A percentile compares a stretch with the other conserved stretches of the same genome.
Conservation (phyloP, 2,797 vertebrate genomes). For the Parauchenoglanis ngamensis region DNA sequence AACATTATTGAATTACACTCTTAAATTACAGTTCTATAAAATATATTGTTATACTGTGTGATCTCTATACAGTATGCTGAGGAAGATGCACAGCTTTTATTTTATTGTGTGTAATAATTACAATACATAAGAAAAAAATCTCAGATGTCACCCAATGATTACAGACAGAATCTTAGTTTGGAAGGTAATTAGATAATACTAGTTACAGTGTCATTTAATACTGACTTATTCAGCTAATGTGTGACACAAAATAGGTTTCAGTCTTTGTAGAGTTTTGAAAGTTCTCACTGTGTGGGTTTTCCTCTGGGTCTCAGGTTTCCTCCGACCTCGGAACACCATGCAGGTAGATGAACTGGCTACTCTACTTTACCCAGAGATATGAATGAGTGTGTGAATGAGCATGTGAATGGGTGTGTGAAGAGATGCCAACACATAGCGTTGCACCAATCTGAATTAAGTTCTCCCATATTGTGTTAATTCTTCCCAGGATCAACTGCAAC, state of each 20-base stretch:
- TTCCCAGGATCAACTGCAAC: too few relatives aligned
- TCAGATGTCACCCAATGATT: neutral
- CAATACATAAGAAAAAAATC: neutral
- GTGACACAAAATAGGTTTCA: neutral
- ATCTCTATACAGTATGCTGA: neutral
- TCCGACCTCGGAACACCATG: too few relatives aligned
- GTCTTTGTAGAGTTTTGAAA: neutral
- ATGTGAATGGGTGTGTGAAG: too few relatives aligned
- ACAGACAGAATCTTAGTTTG: neutral
- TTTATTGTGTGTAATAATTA: neutral
- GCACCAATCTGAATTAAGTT: too few relatives aligned
- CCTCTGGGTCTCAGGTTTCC: too few relatives aligned
- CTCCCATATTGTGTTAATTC: too few relatives aligned
- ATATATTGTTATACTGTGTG: neutral
- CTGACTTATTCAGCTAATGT: neutral
- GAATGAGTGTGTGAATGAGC: too few relatives aligned
- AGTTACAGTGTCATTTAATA: neutral
- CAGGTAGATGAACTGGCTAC: too few relatives aligned
- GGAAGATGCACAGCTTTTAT: neutral
- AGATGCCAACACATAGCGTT: too few relatives aligned
- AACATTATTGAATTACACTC: neutral
- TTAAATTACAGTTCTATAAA: neutral
- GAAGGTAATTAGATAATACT: neutral
- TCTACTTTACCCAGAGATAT: too few relatives aligned
- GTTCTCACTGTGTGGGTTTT: neutral